phyloP scores from a whole-genome alignment of 1,140 invertebrate genomes.

The Drosophila truncata region DNA sequence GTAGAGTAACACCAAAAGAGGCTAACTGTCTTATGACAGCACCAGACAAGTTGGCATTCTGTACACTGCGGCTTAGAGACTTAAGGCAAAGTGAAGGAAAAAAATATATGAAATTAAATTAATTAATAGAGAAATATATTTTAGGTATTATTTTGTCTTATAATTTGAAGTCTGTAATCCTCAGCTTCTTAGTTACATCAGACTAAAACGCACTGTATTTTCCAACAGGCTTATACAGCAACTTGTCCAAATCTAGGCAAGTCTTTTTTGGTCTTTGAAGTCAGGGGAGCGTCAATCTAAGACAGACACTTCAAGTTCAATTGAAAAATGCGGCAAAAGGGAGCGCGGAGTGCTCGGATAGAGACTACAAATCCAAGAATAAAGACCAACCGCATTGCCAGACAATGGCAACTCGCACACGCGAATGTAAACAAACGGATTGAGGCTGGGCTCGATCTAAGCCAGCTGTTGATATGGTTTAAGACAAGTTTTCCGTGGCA shows the following conservation, averaged over 20 bases:
- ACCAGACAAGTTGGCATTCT: constrained; percentile 14
- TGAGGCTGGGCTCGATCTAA: constrained; percentile 45
- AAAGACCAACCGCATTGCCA: constrained; percentile 77
- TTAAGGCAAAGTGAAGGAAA: neutral
- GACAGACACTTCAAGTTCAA: constrained; percentile 78
- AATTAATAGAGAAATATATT: neutral
- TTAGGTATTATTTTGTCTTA: neutral
- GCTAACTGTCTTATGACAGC: neutral
- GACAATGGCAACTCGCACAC: constrained; percentile 58
- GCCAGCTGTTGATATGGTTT: constrained; percentile 62
- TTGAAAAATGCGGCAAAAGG: constrained; percentile 68
- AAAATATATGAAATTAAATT: neutral
- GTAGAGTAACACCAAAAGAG: neutral
- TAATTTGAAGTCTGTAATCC: no score
- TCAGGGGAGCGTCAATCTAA: constrained; percentile 33
- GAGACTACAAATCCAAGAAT: constrained; percentile 33
- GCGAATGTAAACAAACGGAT: constrained; percentile 35
- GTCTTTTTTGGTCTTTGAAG: constrained; percentile 45
- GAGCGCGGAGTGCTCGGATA: neutral
- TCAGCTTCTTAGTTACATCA: neutral
- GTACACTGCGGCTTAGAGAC: neutral
- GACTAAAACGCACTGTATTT: constrained; percentile 21
- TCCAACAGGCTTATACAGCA: constrained; percentile 10
- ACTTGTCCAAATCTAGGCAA: constrained; percentile 48
- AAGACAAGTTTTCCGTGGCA: constrained; percentile 58